Base-by-base conservation (phyloP, 2,888 invertebrate species). In the Andrena chrysosceles region DNA sequence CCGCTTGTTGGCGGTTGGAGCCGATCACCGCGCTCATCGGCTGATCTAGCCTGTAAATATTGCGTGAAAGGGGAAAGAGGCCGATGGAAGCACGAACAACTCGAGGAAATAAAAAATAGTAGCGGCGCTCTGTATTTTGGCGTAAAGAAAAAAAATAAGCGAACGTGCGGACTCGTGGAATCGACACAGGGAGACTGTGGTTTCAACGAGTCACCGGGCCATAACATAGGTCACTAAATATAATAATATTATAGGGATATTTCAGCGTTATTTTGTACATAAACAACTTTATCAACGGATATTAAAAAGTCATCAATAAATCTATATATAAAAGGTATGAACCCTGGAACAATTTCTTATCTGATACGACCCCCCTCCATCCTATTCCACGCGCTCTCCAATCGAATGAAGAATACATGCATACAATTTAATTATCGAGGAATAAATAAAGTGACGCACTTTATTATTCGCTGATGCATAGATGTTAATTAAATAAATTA, bases 251-350 rank as follows among this genome's bases (percentile, higher is more conserved):
- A 91, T 92, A 92, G 87, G 90, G 89, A 92, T 93, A 92, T 90
- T 92, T 91, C 92, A 91, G 89, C 91, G 93, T 93, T 93, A 93
- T 93, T 93, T 93, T 93, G 93, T 93, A 93, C 93, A 93, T 93
- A 93, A 93, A 92, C 87, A 90, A 91, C 92, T 91, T 92, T 92
- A 93, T 92, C 91, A 90, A 91, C 90, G 90, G 91, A 92, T 92
- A 92, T 90, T 92, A 91, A 90, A 85, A 92, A 93, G 89, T 90
- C 91, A 93, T 92, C 91, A 93, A 93, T 93, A 93, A 91, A 91
- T 93, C 91, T 92, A 92, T 92, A 92, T 91, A 90, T 87, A 91
- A 92, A 90, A 81, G 81, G 84, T 83, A 78, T 54, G 29, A 68
- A 3, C 0, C 8, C 10, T 8, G 5, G 26, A 56, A 10, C 29